Base-by-base conservation (phyloP, 1,140 invertebrate species). In the Danaus melanippus region DNA sequence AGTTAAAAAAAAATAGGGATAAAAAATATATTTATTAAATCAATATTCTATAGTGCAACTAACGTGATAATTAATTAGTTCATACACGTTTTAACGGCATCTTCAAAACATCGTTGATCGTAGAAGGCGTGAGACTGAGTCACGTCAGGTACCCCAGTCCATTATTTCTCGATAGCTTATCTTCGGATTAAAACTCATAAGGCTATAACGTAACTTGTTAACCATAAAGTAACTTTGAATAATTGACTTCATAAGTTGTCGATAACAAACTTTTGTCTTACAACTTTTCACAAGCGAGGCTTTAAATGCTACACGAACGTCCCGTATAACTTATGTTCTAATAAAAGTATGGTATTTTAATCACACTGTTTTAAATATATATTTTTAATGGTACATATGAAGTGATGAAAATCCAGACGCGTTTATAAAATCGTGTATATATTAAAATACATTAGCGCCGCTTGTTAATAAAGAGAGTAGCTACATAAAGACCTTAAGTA, bases 131-230 rank as follows among this genome's bases (percentile, higher is more conserved):
- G 62, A 65, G 49, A 57, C 45, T 42, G 43, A 64, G 62, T 66
- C 67, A 63, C 60, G 62, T 67, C 59, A 51, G 60, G 58, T 59
- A 59, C 49, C 56, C 51, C 58, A 57, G 57, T 59, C 56, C 53
- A 51, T 54, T 54, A 60, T 67, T 63, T 65, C 45, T 61, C 55
- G 57, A 62, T 65, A 53, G 56, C 39, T 66, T 65, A 59, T 61
- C 50, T 56, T 41, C 56, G 62, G 59, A 70, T 70, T 67, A 64
- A 70, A 70, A 62, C 62, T 64, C 59, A 62, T 53, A 66, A 59
- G 53, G 52, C 62, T 66, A 51, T 60, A 67, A 60, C 62, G 42
- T 46, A 64, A 70, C 56, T 64, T 65, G 50, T 62, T 32, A 32
- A 32, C 21, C 21, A 7, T 32, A 32, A 32, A 63, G 53, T 56